A percentile compares a stretch with the other conserved stretches of the same genome.
Evolutionary conservation across 2,797 vertebrate species (phyloP).

Genomic region (Coracias cyanogaster): DNA sequence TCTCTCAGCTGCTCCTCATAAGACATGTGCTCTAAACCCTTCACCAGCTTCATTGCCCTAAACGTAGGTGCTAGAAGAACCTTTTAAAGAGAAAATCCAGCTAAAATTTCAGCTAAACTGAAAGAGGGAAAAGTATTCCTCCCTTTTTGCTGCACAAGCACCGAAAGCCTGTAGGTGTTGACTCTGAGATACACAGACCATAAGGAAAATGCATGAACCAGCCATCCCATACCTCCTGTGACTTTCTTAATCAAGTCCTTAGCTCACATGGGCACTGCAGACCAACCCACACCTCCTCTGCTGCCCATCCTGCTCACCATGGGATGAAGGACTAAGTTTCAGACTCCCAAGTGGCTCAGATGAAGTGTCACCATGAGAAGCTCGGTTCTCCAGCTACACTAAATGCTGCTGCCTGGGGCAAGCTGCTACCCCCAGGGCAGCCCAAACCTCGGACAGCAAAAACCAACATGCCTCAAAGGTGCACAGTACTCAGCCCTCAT

Average conservation of each 20-base stretch:
- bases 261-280: background rate
- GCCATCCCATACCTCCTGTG: no score
- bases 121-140: background rate
- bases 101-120: background rate
- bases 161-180: background rate
- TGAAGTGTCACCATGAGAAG: background rate
- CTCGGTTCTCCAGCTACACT: background rate
- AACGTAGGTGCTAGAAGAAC: background rate
- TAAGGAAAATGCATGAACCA: background rate
- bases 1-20: no score
- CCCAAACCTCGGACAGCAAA: background rate
- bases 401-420: background rate
- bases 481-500: background rate
- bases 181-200: rapidly evolving
- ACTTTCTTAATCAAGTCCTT: background rate
- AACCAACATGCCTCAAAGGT: background rate
- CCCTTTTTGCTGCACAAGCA: background rate
- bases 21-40: no score
- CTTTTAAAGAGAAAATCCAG: background rate
- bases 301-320: background rate
- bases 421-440: background rate
- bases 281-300: background rate
- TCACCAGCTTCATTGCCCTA: no score
- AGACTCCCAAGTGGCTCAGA: background rate
- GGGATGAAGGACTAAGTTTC: background rate